Conservation (phyloP, 2,888 invertebrate genomes). For the Cantharis nigra region DNA sequence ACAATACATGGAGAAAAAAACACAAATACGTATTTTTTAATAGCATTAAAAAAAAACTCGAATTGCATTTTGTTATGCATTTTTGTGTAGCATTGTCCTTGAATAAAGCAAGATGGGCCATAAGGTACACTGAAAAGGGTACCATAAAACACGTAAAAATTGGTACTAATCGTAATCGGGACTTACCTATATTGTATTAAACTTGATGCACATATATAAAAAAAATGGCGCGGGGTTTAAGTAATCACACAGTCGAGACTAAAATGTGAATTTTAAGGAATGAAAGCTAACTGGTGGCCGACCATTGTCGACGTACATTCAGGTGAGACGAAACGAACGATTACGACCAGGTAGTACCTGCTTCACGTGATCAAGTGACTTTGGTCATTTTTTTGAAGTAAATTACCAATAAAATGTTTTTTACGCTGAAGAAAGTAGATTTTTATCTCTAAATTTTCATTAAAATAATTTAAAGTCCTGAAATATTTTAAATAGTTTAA, state of each 20-base stretch:
- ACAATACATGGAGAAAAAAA: background rate
- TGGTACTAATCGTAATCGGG: background rate
- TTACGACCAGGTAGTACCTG: constrained; percentile 18
- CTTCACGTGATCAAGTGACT: constrained; percentile 15
- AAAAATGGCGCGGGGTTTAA: background rate
- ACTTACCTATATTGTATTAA: background rate
- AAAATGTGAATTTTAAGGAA: constrained; percentile 8
- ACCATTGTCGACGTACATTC: constrained; percentile 20
- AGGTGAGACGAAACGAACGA: constrained; percentile 21
- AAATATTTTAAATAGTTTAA: background rate
- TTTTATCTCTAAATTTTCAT: background rate
- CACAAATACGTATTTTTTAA: background rate
- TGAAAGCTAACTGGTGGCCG: constrained; percentile 12
- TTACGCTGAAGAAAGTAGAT: background rate
- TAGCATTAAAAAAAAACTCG: background rate
- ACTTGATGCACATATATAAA: background rate
- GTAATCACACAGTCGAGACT: constrained; percentile 4
- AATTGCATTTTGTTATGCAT: background rate
- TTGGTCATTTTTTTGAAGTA: background rate
- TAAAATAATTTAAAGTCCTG: background rate
- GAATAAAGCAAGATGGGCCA: background rate
- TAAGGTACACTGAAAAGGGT: background rate
- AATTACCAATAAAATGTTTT: background rate
- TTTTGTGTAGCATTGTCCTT: background rate
- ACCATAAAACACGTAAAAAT: background rate